These are phyloP conservation scores for Periophthalmus modestus DNA, from an alignment of 2,113 vertebrate species.

Conservation along the genomic window DNA sequence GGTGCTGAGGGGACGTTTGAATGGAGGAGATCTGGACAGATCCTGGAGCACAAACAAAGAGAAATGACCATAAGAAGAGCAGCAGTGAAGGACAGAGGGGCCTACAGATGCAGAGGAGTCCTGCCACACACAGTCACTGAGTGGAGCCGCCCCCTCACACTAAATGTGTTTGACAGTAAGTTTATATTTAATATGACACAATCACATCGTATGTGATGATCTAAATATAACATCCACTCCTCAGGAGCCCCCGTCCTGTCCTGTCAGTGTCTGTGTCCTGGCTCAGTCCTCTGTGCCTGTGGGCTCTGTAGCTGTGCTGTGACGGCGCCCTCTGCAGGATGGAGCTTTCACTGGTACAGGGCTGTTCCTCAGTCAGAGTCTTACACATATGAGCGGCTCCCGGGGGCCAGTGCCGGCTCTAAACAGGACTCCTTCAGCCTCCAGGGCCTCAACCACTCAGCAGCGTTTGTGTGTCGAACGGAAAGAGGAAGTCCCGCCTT, in stretches of 20 bases:
- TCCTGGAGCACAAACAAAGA: not conserved
- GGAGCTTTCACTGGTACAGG: constrained; percentile 20
- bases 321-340: not conserved
- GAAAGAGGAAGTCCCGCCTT: fast-evolving
- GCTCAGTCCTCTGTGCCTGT: constrained; percentile 27
- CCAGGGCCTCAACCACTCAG: constrained; percentile 11
- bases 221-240: not conserved
- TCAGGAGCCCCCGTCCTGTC: constrained; percentile 9
- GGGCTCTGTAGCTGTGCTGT: constrained; percentile 34
- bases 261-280: constrained; percentile 17
- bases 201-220: not conserved
- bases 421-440: constrained; percentile 14
- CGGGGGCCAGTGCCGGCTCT: too few species aligned
- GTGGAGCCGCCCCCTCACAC: not conserved
- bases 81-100: not conserved
- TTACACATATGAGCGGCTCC: constrained; percentile 15
- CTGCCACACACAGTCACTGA: not conserved
- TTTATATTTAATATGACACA: not conserved
- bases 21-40: not conserved
- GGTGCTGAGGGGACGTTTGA: not conserved
- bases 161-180: not conserved
- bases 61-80: not conserved
- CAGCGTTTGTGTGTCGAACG: constrained; percentile 23
- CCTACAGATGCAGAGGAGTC: constrained; percentile 3
- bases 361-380: constrained; percentile 1